These are phyloP conservation scores for Acanthisitta chloris DNA, from an alignment of 2,113 vertebrate genomes.

Conservation along the genomic window DNA sequence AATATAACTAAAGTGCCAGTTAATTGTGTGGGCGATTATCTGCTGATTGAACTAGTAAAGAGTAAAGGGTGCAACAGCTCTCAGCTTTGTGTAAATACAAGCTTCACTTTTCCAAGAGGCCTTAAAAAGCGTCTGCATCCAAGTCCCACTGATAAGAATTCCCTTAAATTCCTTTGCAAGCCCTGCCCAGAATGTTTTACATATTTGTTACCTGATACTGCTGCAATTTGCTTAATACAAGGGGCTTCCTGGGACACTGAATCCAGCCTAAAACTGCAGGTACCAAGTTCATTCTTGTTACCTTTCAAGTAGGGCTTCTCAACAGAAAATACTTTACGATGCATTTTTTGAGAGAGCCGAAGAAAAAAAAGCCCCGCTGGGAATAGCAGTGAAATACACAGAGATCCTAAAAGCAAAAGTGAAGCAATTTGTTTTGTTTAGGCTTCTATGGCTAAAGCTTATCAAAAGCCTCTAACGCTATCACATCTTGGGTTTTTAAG, in stretches of 20 bases:
- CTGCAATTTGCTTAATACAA: neutral
- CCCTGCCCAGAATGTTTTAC: neutral
- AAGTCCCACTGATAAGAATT: conserved; percentile 8
- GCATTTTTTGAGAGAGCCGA: neutral
- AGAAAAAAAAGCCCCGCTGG: neutral
- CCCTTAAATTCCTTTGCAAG: neutral
- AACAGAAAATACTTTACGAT: neutral
- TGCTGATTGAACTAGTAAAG: neutral
- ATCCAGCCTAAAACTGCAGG: neutral
- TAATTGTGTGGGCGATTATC: neutral
- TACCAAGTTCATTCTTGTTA: neutral
- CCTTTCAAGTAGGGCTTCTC: neutral
- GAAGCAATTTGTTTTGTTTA: conserved; percentile 16
- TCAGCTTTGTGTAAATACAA: neutral
- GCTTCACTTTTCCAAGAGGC: neutral
- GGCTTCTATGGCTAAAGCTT: neutral
- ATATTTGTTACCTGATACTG: conserved; percentile 1
- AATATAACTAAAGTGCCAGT: neutral
- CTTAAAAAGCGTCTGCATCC: neutral
- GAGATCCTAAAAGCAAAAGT: neutral
- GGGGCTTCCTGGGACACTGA: neutral
- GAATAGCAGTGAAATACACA: neutral
- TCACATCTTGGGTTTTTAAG: neutral
- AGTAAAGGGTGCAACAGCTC: neutral
- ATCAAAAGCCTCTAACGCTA: conserved; percentile 23